Conservation (phyloP, 2,113 vertebrate genomes). For the Chloroceryle aenea region DNA sequence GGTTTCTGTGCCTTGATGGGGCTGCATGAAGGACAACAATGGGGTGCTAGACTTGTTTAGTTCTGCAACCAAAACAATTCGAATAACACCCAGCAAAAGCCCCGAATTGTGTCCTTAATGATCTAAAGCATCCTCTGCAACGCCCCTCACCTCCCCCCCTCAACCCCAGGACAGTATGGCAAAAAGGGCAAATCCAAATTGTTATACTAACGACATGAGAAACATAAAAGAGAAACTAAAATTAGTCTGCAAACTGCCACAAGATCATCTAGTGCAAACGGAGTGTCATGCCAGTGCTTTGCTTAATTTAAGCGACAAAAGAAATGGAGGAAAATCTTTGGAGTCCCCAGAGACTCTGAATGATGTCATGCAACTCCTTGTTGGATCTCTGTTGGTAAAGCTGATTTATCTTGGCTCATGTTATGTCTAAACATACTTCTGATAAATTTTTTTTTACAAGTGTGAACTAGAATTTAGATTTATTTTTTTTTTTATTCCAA, state of each 20-base stretch:
- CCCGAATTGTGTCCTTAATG: background rate
- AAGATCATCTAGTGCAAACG: background rate
- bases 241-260: background rate
- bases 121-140: background rate
- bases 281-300: background rate
- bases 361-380: background rate
- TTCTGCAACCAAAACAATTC: background rate
- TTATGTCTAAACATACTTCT: background rate
- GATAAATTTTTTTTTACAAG: background rate
- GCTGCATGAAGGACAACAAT: background rate
- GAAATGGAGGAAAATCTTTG: background rate
- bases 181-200: background rate
- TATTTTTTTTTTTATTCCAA: background rate
- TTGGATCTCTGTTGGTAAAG: background rate
- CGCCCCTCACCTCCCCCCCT: no score
- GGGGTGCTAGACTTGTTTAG: background rate
- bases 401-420: background rate
- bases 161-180: fast-evolving
- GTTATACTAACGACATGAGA: background rate
- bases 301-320: background rate
- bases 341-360: background rate
- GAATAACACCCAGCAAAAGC: background rate
- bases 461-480: background rate
- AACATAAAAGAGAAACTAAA: background rate
- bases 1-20: background rate